Evolutionary conservation across 2,797 vertebrate genomes (phyloP), one percentile per base, ranked within the genome.

Genomic region (Erpetoichthys calabaricus): DNA sequence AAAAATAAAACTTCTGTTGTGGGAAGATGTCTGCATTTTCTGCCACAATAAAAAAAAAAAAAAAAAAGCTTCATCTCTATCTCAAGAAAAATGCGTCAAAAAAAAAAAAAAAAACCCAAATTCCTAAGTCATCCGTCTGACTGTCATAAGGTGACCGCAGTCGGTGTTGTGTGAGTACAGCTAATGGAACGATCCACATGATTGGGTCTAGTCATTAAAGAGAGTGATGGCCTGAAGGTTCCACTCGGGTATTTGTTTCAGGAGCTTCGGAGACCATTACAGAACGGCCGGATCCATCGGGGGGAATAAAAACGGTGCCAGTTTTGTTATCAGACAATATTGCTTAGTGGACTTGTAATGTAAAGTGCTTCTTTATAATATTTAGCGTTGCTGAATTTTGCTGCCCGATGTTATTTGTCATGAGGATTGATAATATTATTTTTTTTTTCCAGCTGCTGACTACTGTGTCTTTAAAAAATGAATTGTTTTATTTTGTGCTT

Each of bases 101-200:
- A n/a, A n/a, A n/a, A n/a, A n/a, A n/a, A n/a, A n/a, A n/a, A n/a
- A n/a, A 51, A 49, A 49, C 9, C 10, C n/a, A 42, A n/a, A 54
- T 54, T 5, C 53, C n/a, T 42, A 54, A 54, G 41, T 42, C 41
- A 54, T 54, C 53, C 42, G 3, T 54, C 53, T 54, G 41, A 10
- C 53, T 42, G 8, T 54, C 41, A 6, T 54, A 25, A 54, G 41
- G 53, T 7, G 53, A 54, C 53, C 41, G 44, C 5, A 42, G 53
- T 42, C 53, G 7, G 41, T 42, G 41, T 10, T 10, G n/a, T 54
- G 53, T 54, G 53, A 54, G 42, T 42, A 54, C 53, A 54, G 44
- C 53, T 54, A 41, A 54, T 54, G 53, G 41, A 54, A 54, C 53
- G 42, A 54, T 54, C 53, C 53, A 54, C 53, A 54, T 54, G 53